Evolutionary conservation across 2,888 invertebrate species (phyloP), one percentile per base, ranked within the genome.

Genomic region (Oxytorus armatus): DNA sequence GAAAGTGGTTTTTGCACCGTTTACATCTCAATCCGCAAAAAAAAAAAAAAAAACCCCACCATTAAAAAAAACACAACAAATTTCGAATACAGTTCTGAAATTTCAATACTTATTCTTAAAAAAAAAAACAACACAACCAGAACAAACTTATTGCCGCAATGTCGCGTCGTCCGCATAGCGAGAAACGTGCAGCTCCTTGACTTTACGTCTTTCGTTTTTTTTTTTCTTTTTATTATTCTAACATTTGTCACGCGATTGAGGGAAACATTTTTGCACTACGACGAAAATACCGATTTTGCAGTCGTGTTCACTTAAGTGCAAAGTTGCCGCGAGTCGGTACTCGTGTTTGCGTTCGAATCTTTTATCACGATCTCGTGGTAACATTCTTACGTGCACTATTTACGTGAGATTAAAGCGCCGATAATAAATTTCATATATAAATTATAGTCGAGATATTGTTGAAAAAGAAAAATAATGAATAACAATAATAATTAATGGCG

Each of bases 331-430:
- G 21, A 47, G 25, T 51, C 55, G 65, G n/a, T n/a, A n/a, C n/a
- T n/a, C 63, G 74, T 39, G 59, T 39, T n/a, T n/a, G n/a, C n/a
- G 42, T 23, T 47, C 49, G 42, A 59, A 39, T n/a, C n/a, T 25
- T 80, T 63, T 42, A 80, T 80, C 73, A 39, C 55, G 73, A 73
- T 73, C n/a, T 18, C 39, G 53, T 21, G 39, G 63, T n/a, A 79
- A 63, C 39, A 63, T 73, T 73, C 49, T 72, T 65, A 66, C 78
- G 73, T 66, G 66, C 77, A 61, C 72, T 53, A 59, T 73, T 68
- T 66, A 68, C 33, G 73, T 53, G 16, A 25, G 78, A 78, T 78
- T 44, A 7, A 11, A 42, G 36, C 10, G 42, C 53, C 25, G 78
- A 78, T 78, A 68, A 73, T 57, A 72, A 57, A 39, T 77, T 68